phyloP scores from a whole-genome alignment of 92 coral and sea anemone genomes.

The Zoanthus gigantus region DNA sequence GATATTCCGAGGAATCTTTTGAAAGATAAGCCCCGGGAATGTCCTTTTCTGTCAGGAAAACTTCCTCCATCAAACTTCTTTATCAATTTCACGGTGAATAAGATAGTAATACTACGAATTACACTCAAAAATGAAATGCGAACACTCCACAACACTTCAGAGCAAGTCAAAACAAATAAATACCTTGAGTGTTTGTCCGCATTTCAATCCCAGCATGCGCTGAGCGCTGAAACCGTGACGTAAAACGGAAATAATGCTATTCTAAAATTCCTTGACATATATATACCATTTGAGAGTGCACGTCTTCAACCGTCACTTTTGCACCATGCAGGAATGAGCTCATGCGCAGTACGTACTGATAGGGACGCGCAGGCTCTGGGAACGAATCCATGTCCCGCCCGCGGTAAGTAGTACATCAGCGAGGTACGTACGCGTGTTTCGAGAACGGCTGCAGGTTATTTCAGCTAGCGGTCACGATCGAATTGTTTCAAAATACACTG shows the following conservation, averaged over 20 bases:
- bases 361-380: neutral
- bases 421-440: neutral
- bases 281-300: no score
- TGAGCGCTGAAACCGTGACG: constrained; percentile 6
- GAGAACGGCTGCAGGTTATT: neutral
- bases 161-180: constrained; percentile 13
- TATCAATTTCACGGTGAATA: neutral
- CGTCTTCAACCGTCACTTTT: constrained; percentile 5
- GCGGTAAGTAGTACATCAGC: neutral
- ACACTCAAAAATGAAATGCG: neutral
- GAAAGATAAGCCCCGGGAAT: constrained; percentile 62
- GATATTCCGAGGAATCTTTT: constrained; percentile 52
- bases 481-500: neutral
- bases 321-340: neutral
- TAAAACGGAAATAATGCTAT: neutral
- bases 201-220: neutral
- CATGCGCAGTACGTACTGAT: constrained; percentile 2
- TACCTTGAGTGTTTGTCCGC: constrained; percentile 8
- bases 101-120: neutral
- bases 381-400: neutral
- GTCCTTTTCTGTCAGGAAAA: constrained; percentile 58
- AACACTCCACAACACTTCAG: neutral
- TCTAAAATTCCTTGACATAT: no score
- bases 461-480: neutral
- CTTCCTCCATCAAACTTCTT: constrained; percentile 46